Evolutionary conservation across 2,797 vertebrate species (phyloP).

Genomic region (Myotis planiceps): DNA sequence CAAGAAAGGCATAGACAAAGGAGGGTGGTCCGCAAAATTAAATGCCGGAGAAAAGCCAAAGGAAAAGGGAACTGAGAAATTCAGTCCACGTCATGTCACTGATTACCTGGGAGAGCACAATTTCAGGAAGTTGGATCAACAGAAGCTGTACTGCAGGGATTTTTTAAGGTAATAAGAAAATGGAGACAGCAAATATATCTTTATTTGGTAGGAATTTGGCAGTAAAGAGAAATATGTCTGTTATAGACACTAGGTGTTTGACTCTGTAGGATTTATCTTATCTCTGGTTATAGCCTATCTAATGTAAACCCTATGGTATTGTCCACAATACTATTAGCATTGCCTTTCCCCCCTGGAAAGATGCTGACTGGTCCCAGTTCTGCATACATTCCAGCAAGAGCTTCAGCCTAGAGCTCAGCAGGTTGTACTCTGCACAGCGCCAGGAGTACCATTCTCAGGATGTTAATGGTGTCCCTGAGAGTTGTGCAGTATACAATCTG

Average conservation of each 20-base stretch:
- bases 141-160: not conserved
- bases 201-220: not conserved
- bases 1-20: not conserved
- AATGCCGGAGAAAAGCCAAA: not conserved
- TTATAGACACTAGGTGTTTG: not conserved
- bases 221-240: not conserved
- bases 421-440: not conserved
- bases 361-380: not conserved
- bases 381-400: not conserved
- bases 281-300: not conserved
- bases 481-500: not conserved
- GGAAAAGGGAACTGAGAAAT: not conserved
- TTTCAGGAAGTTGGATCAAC: not conserved
- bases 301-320: not conserved
- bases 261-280: not conserved
- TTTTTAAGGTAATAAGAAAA: slow-evolving; percentile 21
- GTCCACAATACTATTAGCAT: not conserved
- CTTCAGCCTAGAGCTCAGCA: not conserved
- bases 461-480: not conserved
- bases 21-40: not conserved
- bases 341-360: not conserved
- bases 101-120: not conserved
- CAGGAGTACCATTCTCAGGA: not conserved
- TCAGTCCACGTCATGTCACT: not conserved
- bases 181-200: not conserved